Base-by-base conservation (phyloP, 2,113 vertebrate species). In the Rhynchomys soricoides region DNA sequence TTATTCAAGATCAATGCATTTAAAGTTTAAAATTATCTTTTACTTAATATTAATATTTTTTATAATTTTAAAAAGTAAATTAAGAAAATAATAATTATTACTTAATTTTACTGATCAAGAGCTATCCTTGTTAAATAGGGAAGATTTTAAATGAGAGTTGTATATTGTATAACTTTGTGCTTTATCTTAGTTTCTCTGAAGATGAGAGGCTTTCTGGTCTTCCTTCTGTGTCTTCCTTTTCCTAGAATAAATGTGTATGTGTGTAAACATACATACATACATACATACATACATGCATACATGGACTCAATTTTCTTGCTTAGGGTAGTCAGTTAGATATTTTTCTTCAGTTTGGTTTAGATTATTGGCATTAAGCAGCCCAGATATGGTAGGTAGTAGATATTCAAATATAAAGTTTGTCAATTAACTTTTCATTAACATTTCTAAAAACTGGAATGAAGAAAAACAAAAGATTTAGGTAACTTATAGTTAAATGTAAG, bases 291-390 rank as follows among this genome's bases (percentile, higher is more conserved):
- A 71, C 12, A 70, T 70, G 11, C 50, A n/a, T 40, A 50, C 37
- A 24, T 22, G 40, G 17, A 12, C 13, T 52, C 16, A 10, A 6
- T 66, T 64, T 66, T 52, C 4, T 43, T 52, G 2, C 57, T 87
- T 90, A n/a, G 26, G 45, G 40, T 83, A 29, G 7, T 43, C 50
- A 73, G 73, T 89, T 45, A 70, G 26, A 70, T 57, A 26, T 7
- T 75, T 81, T 97, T 82, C 57, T 94, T 68, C 45, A 50, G 68
- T 48, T n/a, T 89, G 59, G 70, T 92, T 83, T 94, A 70, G 50
- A 37, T 48, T 87, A 93, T 91, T 87, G 55, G 86, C 7, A 59
- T 86, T 68, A 83, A 94, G 48, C 66, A 96, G 21, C 13, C 40
- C 7, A 15, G 24, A n/a, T 24, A 59, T 71, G 22, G 34, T n/a